Conservation (phyloP, 2,888 invertebrate genomes). For the Sclerodermus sp. region DNA sequence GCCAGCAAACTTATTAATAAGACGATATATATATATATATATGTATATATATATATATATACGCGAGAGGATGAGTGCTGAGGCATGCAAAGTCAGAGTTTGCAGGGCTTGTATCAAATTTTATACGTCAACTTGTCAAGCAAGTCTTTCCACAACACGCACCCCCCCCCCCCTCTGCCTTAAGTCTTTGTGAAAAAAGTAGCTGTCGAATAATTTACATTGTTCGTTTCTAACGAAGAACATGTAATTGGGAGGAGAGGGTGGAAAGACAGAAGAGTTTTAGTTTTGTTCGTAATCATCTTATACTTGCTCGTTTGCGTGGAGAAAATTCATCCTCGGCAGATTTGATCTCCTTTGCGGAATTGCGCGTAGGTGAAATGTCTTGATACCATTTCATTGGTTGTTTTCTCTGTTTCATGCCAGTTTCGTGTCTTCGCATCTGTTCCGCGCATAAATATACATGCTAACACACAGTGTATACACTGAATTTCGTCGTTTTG, state of each 20-base stretch:
- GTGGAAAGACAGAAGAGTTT: too few species aligned
- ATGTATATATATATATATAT: too few species aligned
- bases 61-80: constrained; percentile 13
- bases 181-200: too few species aligned
- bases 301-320: too few species aligned
- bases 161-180: too few species aligned
- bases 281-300: too few species aligned
- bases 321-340: too few species aligned
- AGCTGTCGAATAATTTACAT: too few species aligned
- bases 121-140: too few species aligned
- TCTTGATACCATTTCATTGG: background rate
- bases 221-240: too few species aligned
- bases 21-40: constrained; percentile 29
- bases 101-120: background rate
- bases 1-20: constrained; percentile 38
- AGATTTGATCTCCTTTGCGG: background rate
- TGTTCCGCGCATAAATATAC: constrained; percentile 32
- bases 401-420: background rate
- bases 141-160: too few species aligned
- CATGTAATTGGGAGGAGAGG: too few species aligned
- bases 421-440: background rate
- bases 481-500: constrained; percentile 34
- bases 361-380: background rate
- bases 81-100: constrained; percentile 12
- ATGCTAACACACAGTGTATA: constrained; percentile 32